Evolutionary conservation across 2,113 vertebrate genomes (phyloP).

Genomic region (Leptodactylus fuscus): DNA sequence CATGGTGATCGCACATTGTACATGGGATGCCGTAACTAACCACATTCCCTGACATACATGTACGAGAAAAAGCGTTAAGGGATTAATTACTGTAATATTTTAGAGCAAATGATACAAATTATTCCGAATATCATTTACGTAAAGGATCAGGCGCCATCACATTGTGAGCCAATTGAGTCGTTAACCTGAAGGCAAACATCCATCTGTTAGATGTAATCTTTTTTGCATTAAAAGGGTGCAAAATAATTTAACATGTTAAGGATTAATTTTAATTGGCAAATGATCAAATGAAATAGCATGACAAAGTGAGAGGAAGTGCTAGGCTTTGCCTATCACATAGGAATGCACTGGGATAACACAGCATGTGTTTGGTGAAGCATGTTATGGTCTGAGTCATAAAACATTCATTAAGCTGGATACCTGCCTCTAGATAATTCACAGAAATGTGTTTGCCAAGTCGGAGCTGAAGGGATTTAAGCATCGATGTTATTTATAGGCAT

Average conservation of each 20-base stretch:
- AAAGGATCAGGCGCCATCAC: not conserved
- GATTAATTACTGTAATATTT: not conserved
- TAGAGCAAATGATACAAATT: not conserved
- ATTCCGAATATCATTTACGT: not conserved
- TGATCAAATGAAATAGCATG: conserved; percentile 5
- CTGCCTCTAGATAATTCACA: conserved; percentile 55
- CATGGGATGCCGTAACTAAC: too few species aligned
- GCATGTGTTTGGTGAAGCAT: conserved; percentile 46
- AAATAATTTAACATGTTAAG: not conserved
- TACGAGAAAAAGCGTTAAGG: too few species aligned
- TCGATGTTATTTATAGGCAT: conserved; percentile 45
- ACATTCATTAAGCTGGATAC: conserved; percentile 57
- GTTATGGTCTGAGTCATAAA: conserved; percentile 55
- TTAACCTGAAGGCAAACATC: not conserved
- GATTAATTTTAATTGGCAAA: conserved; percentile 1
- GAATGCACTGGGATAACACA: conserved; percentile 11
- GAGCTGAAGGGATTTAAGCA: conserved; percentile 46
- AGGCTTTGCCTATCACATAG: conserved; percentile 25
- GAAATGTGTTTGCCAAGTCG: conserved; percentile 52
- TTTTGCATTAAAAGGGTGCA: not conserved
- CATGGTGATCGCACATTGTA: too few species aligned
- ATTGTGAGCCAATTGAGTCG: not conserved
- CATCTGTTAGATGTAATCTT: not conserved
- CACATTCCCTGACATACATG: too few species aligned
- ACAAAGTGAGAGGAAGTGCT: not conserved